Evolutionary conservation across 2,113 vertebrate genomes (phyloP).

Genomic region (Bos taurus): DNA sequence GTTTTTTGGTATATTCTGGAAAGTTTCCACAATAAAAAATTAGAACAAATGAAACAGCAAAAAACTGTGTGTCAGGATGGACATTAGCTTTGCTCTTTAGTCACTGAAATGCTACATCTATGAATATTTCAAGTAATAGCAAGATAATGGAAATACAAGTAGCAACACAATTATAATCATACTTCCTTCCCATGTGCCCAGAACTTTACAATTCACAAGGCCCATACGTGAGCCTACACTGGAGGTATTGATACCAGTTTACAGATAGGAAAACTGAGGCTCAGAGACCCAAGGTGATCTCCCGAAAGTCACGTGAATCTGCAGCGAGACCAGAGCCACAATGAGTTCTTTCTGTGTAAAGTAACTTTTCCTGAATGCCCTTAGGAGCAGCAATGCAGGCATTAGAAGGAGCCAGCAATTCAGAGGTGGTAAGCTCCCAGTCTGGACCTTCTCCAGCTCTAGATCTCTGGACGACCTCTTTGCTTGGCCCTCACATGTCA

Average conservation of each 20-base stretch:
- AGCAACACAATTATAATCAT: not conserved
- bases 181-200: not conserved
- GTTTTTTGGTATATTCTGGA: not conserved
- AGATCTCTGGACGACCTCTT: not conserved
- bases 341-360: not conserved
- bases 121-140: not conserved
- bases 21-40: not conserved
- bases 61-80: not conserved
- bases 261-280: not conserved
- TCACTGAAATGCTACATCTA: not conserved
- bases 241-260: not conserved
- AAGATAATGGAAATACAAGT: not conserved
- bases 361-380: not conserved
- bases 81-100: not conserved
- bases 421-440: not conserved
- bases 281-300: not conserved
- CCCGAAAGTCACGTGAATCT: not conserved
- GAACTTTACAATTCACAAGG: not conserved
- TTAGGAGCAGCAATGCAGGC: not conserved
- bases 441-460: not conserved
- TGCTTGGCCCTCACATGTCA: not conserved
- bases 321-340: not conserved
- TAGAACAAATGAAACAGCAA: not conserved
- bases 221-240: not conserved
- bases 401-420: not conserved